phyloP scores from a whole-genome alignment of 2,113 vertebrate species.

The Centropus bengalensis region DNA sequence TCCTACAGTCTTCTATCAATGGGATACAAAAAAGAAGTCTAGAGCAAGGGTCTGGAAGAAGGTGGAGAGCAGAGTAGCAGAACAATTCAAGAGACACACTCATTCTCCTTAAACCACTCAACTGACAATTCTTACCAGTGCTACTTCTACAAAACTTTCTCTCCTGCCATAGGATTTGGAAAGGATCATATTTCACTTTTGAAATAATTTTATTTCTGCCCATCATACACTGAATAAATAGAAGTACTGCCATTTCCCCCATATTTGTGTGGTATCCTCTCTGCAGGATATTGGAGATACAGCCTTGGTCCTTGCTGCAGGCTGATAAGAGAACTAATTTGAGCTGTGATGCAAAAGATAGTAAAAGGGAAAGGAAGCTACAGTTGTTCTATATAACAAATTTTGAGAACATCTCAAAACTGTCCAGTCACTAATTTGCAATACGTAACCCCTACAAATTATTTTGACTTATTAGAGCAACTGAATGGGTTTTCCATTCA shows the following conservation, averaged over 20 bases:
- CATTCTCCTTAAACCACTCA: not conserved
- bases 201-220: not conserved
- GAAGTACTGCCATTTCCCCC: not conserved
- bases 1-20: not conserved
- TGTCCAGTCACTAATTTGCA: not conserved
- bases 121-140: not conserved
- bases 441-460: not conserved
- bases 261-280: not conserved
- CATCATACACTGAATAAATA: not conserved
- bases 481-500: not conserved
- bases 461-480: not conserved
- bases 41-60: not conserved
- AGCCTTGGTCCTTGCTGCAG: not conserved
- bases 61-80: not conserved
- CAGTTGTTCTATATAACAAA: not conserved
- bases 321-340: not conserved
- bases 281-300: not conserved
- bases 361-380: not conserved
- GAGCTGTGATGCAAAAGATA: not conserved
- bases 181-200: not conserved
- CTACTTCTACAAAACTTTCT: not conserved
- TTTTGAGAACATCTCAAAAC: not conserved
- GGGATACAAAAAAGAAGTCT: not conserved
- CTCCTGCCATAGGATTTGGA: not conserved
- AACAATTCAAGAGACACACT: not conserved